Base-by-base conservation (phyloP, 2,888 invertebrate species). In the Ellobium chinense region DNA sequence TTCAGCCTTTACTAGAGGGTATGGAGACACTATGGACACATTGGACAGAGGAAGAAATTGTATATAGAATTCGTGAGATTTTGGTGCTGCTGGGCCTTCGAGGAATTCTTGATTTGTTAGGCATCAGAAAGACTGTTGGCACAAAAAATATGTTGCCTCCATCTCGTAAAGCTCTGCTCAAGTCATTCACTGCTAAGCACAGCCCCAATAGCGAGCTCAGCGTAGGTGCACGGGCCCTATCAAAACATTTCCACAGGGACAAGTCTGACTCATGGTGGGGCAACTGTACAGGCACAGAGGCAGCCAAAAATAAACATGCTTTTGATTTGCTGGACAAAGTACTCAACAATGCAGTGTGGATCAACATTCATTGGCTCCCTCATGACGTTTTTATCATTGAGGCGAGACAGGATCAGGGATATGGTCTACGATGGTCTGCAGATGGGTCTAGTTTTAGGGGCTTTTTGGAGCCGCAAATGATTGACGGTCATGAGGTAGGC, bases 391-490 rank as follows among this genome's bases (percentile, higher is more conserved):
- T 69, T 62, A 81, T 81, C 34, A 77, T 81, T 77, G 81, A 81
- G 31, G 72, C 72, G 9, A 62, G 81, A 36, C 77, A 81, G 21
- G 72, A 76, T 79, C 72, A 79, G 29, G 92, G 92, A 4, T 92
- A 92, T 87, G 92, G 92, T n/a, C 89, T 87, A 2, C 77, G 92
- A 60, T 92, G 92, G 92, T 88, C 89, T 18, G 87, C 87, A 29
- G 91, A 92, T 84, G 92, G 91, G 0, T 81, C 80, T 34, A 87
- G 86, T 56, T 92, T 92, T 84, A 83, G 92, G 27, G 92, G 92
- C 12, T 92, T 92, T 82, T 85, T 92, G 65, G 92, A 92, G 78
- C 92, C 92, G 7, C 92, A 91, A 85, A 92, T 92, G 92, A 87
- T 87, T 9, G 91, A 89, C 81, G 92, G 92, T 0, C 92, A 92